Percentiles rank a stretch among this genome's conserved stretches.
Conservation (phyloP, 2,888 invertebrate species). For the Adela reaumurella region DNA sequence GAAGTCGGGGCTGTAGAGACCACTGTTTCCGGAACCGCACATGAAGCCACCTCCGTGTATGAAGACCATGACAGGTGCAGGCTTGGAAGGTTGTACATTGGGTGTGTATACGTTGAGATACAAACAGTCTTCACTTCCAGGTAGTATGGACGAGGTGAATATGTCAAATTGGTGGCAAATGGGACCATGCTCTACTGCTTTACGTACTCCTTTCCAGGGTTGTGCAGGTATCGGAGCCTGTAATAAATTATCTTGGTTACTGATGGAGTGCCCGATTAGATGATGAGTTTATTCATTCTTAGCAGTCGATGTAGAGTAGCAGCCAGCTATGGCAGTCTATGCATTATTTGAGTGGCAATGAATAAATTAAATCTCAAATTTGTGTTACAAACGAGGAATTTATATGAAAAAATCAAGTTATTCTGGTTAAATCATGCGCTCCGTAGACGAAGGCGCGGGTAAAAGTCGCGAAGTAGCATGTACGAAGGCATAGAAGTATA, state of each 20-base stretch:
- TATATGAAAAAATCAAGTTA: too few relatives aligned
- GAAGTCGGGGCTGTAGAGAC: slow-evolving; percentile 33
- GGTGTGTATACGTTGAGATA: slow-evolving; percentile 28
- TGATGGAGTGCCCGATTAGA: too few relatives aligned
- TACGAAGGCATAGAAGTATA: too few relatives aligned
- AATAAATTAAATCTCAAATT: too few relatives aligned
- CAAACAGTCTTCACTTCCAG: slow-evolving; percentile 24
- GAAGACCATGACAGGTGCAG: slow-evolving; percentile 26
- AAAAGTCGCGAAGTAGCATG: too few relatives aligned
- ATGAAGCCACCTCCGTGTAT: slow-evolving; percentile 28
- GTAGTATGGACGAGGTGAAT: slow-evolving; percentile 4
- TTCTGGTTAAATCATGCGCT: too few relatives aligned
- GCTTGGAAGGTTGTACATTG: slow-evolving; percentile 12
- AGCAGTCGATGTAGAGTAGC: too few relatives aligned
- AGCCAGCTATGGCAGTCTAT: too few relatives aligned
- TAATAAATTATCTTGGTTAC: not conserved
- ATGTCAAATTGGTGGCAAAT: slow-evolving; percentile 13
- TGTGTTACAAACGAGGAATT: too few relatives aligned
- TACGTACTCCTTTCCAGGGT: slow-evolving; percentile 11
- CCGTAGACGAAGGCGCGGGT: too few relatives aligned
- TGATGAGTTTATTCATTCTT: too few relatives aligned
- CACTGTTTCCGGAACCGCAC: slow-evolving; percentile 27
- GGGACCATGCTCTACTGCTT: slow-evolving; percentile 12
- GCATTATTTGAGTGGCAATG: too few relatives aligned
- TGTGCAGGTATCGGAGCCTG: not conserved